Base-by-base conservation (phyloP, 1,140 invertebrate genomes). In the Probaryconus sp. region DNA sequence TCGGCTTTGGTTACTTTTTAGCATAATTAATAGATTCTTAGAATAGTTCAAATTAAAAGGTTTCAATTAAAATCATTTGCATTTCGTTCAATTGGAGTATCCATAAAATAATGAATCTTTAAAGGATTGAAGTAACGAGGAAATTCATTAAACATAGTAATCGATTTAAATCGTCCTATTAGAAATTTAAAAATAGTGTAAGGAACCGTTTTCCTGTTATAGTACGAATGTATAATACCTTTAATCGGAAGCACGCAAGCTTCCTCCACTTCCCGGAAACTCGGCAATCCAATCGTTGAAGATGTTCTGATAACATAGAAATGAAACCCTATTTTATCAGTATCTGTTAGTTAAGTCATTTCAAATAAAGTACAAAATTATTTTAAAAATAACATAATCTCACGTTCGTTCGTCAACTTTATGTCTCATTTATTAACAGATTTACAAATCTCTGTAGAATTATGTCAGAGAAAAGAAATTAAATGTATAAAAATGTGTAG, bases 241-340 rank as follows among this genome's bases (percentile, higher is more conserved):
- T 60, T 53, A 72, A 72, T 56, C 69, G 58, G 60, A 64, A 58
- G 35, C 69, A 73, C 61, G 70, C 70, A 37, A 73, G 47, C 53
- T 72, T 65, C 21, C 45, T 35, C 13, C 5, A 40, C 38, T 73
- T 61, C 55, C 47, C 70, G 55, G 55, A 73, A 73, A 67, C 38
- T 45, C 60, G 35, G 37, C 55, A 53, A 67, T 61, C 48, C 55
- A 64, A 65, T 72, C 33, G 61, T 30, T 53, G 35, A 43, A 64
- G 60, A 72, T 65, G 20, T 24, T n/a, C 20, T 10, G 70, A 73
- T 73, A 65, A 65, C 55, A 65, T 20, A 55, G 38, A 61, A 67
- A 60, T 35, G 24, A 72, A 40, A n/a, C 45, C 55, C 24, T 38
- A 53, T 43, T 53, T 65, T 53, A 53, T 65, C 60, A 56, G 37